A percentile compares a stretch with the other conserved stretches of the same genome.
These are phyloP conservation scores for Ditula angustiorana DNA, from an alignment of 2,888 invertebrate species.

Conservation along the genomic window DNA sequence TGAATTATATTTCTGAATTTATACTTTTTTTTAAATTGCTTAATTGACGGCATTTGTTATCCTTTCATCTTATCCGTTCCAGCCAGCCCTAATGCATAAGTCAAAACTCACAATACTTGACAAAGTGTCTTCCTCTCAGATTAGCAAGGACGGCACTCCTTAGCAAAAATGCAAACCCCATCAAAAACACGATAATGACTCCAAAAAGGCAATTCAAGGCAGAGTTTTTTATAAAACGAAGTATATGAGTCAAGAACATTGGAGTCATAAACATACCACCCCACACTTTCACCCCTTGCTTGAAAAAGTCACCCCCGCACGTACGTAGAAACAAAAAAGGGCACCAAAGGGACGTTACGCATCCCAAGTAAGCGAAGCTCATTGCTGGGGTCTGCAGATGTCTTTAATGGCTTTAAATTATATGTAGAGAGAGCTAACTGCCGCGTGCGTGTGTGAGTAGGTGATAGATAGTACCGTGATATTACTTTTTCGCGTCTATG, in stretches of 20 bases:
- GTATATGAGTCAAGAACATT: constrained; percentile 82
- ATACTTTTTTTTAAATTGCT: no score
- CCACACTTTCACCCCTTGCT: constrained; percentile 82
- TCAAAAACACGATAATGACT: constrained; percentile 70
- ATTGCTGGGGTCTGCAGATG: constrained; percentile 83
- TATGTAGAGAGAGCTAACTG: constrained; percentile 83
- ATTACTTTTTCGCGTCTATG: constrained; percentile 42
- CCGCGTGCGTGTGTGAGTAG: constrained; percentile 62
- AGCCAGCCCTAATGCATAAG: neutral
- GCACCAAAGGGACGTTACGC: constrained; percentile 80
- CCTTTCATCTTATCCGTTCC: neutral
- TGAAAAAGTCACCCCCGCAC: constrained; percentile 84
- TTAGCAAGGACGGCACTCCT: neutral
- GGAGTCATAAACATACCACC: constrained; percentile 80
- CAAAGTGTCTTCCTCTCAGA: neutral
- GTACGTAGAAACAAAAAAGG: constrained; percentile 82
- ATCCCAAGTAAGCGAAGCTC: constrained; percentile 81
- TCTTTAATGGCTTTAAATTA: constrained; percentile 85
- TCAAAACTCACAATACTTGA: neutral
- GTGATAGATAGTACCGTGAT: constrained; percentile 71
- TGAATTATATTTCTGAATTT: neutral
- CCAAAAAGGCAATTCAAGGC: constrained; percentile 71
- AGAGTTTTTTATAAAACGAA: constrained; percentile 81
- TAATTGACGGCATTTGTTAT: no score
- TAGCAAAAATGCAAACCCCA: constrained; percentile 51